Evolutionary conservation across 2,797 vertebrate genomes (phyloP), one percentile per base, ranked within the genome.

Genomic region (Muscicapa comitata): DNA sequence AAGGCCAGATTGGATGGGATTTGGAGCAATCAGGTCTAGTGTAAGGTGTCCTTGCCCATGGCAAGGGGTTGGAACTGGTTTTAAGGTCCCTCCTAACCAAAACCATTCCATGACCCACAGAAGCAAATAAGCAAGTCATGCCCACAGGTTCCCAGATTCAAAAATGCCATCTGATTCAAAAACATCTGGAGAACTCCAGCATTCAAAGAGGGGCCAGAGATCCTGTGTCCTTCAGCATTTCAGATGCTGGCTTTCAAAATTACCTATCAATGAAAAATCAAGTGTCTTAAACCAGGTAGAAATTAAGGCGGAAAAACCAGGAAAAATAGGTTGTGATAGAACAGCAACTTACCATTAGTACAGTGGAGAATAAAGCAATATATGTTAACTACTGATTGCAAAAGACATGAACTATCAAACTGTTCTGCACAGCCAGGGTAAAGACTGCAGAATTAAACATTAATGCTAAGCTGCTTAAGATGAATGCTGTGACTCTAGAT

Each of bases 401-500:
- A 67, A 71, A 87, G 91, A 40, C 89, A 81, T 42, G 59, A 94
- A 86, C 89, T 89, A 94, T 88, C 78, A 91, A 75, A 71, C 77
- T 77, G 37, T 73, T 96, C 95, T 62, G 71, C 93, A 83, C 51
- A 95, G 91, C 71, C 91, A 92, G 90, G 83, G 91, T 95, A 92
- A 96, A 95, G 59, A 70, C 55, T 70, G 86, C 50, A 88, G 71
- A 96, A 86, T 96, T 96, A 97, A 97, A 95, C 82, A 96, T 95
- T 91, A 96, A 96, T 93, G 63, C 55, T 97, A 97, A 96, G 84
- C 88, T 85, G 92, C 88, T 96, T 94, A 94, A 78, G 57, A 92
- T 77, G 73, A 96, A 96, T 57, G 38, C 75, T 86, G 61, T 53
- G 85, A 77, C 91, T 97, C 93, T 67, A 90, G 94, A 90, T 79